Base-by-base conservation (phyloP, 2,888 invertebrate species). In the Drosophila cyrtoloma region DNA sequence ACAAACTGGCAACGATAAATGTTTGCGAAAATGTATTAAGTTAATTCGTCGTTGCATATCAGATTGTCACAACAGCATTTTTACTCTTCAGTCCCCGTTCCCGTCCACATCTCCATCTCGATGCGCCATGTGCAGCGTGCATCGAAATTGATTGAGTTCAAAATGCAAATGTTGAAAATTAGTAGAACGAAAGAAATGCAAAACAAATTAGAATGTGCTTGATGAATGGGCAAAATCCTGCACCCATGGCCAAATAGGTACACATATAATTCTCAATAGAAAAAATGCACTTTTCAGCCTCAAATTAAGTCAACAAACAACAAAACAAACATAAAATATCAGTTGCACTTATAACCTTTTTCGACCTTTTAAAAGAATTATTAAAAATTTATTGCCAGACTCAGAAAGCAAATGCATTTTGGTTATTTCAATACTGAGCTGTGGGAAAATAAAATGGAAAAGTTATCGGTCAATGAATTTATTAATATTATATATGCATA, bases 21-120 rank as follows among this genome's bases (percentile, higher is more conserved):
- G 72, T 58, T 65, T 66, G 73, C 65, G 71, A 73, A 71, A 77
- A 75, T 72, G 67, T 65, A 19, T 71, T 75, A 50, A 75, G 65
- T 72, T 72, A 72, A 80, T 77, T 77, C 47, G 53, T 32, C 50
- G 72, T 71, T 75, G 66, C 76, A 82, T 80, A 86, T 75, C 62
- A 69, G 12, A 55, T 65, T 35, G 64, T 62, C 37, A 26, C 59
- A n/a, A 26, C 32, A 50, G 67, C 10, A 47, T 14, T 12, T 5
- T 28, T n/a, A 19, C 37, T 28, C 55, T 14, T 16, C 30, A 28
- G 5, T 26, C 6, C 42, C 22, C 22, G 14, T 14, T 22, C 14
- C 14, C 14, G 14, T 9, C 22, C 26, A 26, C 35, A 26, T 35
- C 26, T 35, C 19, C 26, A 35, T 3, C 10, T 5, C 26, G 55